Evolutionary conservation across 2,797 vertebrate genomes (phyloP).

Genomic region (Synanceia verrucosa): DNA sequence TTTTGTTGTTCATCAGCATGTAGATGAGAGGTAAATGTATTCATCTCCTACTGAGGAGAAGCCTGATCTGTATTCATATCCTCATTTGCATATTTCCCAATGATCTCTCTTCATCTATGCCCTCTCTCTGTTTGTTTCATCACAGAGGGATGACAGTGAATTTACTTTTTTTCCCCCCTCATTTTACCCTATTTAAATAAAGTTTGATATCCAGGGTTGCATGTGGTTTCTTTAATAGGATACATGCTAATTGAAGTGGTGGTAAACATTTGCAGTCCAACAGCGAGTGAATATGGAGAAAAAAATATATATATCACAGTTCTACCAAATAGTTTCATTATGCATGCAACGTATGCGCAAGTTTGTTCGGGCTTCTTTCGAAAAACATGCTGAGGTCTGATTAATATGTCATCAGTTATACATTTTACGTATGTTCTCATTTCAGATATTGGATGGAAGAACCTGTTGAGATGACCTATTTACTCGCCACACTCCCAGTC

Average conservation of each 20-base stretch:
- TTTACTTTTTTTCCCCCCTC: slow-evolving; percentile 16
- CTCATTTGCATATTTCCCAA: slow-evolving; percentile 76
- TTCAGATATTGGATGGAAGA: slow-evolving; percentile 26
- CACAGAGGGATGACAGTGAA: slow-evolving; percentile 30
- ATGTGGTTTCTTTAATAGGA: slow-evolving; percentile 30
- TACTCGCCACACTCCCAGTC: not conserved
- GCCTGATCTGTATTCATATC: slow-evolving; percentile 76
- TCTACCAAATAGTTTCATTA: not conserved
- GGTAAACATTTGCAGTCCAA: slow-evolving; percentile 9
- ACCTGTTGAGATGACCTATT: not conserved
- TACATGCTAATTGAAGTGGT: slow-evolving; percentile 50
- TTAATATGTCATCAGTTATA: not conserved
- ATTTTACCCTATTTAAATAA: slow-evolving; percentile 36
- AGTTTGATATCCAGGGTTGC: slow-evolving; percentile 39
- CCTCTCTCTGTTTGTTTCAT: slow-evolving; percentile 48
- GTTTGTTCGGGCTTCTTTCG: slow-evolving; percentile 25
- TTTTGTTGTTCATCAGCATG: slow-evolving; percentile 72
- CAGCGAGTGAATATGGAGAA: not conserved
- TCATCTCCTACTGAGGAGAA: slow-evolving; percentile 64
- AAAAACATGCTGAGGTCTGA: slow-evolving; percentile 9
- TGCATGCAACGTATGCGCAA: not conserved
- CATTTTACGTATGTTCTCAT: slow-evolving; percentile 4
- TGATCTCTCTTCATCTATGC: slow-evolving; percentile 60
- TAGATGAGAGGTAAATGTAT: slow-evolving; percentile 77
- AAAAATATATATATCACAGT: not conserved